These are phyloP conservation scores for Sitta carolinensis DNA, from an alignment of 2,797 vertebrate species.

Conservation along the genomic window DNA sequence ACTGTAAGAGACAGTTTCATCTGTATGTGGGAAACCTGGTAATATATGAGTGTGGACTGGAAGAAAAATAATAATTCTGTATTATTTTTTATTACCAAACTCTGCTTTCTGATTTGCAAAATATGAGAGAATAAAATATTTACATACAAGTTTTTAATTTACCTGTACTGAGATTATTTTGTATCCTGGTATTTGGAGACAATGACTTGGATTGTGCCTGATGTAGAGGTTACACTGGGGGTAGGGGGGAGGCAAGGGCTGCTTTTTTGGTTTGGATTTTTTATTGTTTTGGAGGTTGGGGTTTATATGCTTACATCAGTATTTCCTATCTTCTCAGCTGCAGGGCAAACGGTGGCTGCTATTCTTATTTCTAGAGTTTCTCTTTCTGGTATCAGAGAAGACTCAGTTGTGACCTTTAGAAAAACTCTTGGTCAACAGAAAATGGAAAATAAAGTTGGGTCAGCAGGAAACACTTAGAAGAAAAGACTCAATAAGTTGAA, in stretches of 20 bases:
- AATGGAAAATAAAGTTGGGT: background rate
- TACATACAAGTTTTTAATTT: conserved; percentile 74
- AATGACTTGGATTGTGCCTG: background rate
- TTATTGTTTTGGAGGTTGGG: background rate
- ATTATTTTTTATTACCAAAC: conserved; percentile 80
- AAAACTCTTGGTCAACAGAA: conserved; percentile 2
- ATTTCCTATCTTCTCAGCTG: background rate
- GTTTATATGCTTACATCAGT: background rate
- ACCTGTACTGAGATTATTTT: conserved; percentile 20
- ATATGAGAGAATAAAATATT: conserved; percentile 78
- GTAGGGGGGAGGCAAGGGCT: background rate
- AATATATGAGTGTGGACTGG: conserved; percentile 66
- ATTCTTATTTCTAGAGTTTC: background rate
- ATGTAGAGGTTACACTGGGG: background rate
- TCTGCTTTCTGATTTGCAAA: conserved; percentile 77
- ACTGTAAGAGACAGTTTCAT: conserved; percentile 38
- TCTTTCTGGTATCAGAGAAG: background rate
- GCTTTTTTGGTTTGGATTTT: background rate
- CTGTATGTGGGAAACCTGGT: conserved; percentile 54
- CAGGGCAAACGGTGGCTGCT: background rate
- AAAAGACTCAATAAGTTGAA: background rate
- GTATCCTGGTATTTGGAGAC: background rate
- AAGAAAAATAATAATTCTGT: conserved; percentile 73
- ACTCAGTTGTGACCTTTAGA: conserved; percentile 12
- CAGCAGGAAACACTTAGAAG: conserved; percentile 8